These are phyloP conservation scores for Mus musculus DNA, from an alignment of 2,113 vertebrate genomes.

Conservation along the genomic window GRCm39 chr16:91653501-91654000, in stretches of 20 bases:
- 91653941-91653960: background rate
- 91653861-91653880: background rate
- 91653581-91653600: background rate
- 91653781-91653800: background rate
- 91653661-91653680: background rate
- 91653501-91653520: background rate
- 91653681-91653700: background rate
- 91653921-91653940: background rate
- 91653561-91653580: background rate
- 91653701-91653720: background rate
- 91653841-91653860: background rate
- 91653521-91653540: background rate
- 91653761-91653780: background rate
- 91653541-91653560: background rate
- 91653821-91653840: background rate
- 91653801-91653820: background rate
- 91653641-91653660: background rate
- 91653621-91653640: background rate
- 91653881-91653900: background rate
- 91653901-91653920: background rate
- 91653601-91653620: background rate
- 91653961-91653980: background rate
- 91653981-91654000: background rate
- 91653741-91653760: background rate
- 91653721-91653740: background rate